Base-by-base conservation (phyloP, 2,888 invertebrate genomes). In the Drosophila macrospina region DNA sequence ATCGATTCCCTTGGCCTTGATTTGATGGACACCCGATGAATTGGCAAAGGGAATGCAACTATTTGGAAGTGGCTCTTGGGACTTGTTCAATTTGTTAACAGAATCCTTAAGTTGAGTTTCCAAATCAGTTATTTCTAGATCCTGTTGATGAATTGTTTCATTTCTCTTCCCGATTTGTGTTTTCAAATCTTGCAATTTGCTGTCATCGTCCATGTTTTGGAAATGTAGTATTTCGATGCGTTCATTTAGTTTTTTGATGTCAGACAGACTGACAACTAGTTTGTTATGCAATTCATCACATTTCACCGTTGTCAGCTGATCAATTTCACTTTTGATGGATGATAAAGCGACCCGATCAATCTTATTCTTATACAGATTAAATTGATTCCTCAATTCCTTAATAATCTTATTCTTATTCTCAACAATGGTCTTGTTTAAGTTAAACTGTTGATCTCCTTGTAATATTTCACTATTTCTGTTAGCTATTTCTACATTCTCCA, bases 251-350 rank as follows among this genome's bases (percentile, higher is more conserved):
- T 24, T 13, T 26, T 7, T 26, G n/a, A 42, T 26, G 6, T 13
- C 0, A 7, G 3, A 4, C 6, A 10, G n/a, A 26, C 24, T 42
- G 24, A 42, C 20, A 24, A 24, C 26, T 7, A n/a, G n/a, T 13
- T 42, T 6, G 26, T 26, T 7, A 26, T 24, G 6, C 0, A 42
- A 1, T 2, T 42, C 4, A 26, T 42, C 42, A 42, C 24, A 42
- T 42, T 26, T 41, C 2, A 41, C 41, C n/a, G 24, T n/a, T 41
- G 41, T 11, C 41, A 41, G n/a, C 6, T 41, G 41, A 24, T 41
- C 41, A 1, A 41, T 41, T 41, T 41, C 5, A n/a, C 41, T 41
- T 5, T 20, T 26, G 1, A 42, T 13, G n/a, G 26, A 26, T 4
- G 7, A 42, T 5, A 2, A 13, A 42, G 26, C 26, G n/a, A 24